A percentile compares a stretch with the other conserved stretches of the same genome.
These are phyloP conservation scores for Platysternon megacephalum DNA, from an alignment of 2,113 vertebrate species.

Conservation along the genomic window DNA sequence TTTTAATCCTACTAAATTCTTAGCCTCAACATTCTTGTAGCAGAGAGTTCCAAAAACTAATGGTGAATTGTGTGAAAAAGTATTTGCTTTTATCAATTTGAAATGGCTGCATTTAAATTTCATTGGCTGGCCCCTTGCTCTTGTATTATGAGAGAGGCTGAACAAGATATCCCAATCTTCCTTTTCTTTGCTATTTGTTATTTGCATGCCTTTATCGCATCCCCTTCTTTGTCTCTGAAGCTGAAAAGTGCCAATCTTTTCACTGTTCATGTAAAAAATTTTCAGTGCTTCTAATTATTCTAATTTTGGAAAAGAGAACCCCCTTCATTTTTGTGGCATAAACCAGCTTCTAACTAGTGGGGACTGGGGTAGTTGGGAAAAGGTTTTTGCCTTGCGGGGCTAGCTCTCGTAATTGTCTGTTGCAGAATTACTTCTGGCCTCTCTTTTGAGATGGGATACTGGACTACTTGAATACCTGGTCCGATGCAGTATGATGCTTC, in stretches of 20 bases:
- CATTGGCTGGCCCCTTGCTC: background rate
- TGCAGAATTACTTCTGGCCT: rapidly evolving
- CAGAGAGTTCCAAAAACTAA: background rate
- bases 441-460: background rate
- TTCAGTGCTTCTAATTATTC: background rate
- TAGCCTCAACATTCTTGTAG: background rate
- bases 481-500: rapidly evolving
- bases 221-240: background rate
- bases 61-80: background rate
- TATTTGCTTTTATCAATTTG: background rate
- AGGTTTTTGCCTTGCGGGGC: background rate
- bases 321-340: background rate
- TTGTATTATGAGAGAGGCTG: background rate
- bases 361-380: background rate
- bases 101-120: background rate
- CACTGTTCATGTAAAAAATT: background rate
- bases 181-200: too few relatives aligned
- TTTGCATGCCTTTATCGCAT: background rate
- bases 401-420: rapidly evolving
- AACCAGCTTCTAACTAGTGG: background rate
- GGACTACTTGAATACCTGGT: rapidly evolving
- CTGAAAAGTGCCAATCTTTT: background rate
- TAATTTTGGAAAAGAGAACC: background rate
- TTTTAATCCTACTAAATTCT: background rate
- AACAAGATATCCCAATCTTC: too few relatives aligned